These are phyloP conservation scores for Acyrthosiphon pisum DNA, from an alignment of 1,140 invertebrate species.

Conservation along the genomic window DNA sequence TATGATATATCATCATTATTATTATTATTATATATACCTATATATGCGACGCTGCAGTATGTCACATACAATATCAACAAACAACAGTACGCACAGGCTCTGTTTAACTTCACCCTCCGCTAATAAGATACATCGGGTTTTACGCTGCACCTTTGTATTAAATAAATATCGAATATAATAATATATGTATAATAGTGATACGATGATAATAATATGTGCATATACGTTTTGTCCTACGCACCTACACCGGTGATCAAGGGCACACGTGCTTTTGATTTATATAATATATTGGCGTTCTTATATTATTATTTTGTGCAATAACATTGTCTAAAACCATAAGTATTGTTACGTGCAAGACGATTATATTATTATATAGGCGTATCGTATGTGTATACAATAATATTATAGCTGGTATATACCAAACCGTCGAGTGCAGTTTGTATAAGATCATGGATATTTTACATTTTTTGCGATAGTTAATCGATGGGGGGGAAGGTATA, in stretches of 20 bases:
- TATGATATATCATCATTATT: neutral
- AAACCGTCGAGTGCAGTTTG: too few relatives aligned
- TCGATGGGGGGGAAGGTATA: too few relatives aligned
- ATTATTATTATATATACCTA: neutral
- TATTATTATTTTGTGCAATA: neutral
- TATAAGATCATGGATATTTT: too few relatives aligned
- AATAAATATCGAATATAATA: neutral
- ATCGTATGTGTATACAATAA: too few relatives aligned
- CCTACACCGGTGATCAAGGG: neutral
- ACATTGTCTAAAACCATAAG: too few relatives aligned
- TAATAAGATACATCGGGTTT: neutral
- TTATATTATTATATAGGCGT: too few relatives aligned
- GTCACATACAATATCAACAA: neutral
- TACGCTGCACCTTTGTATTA: neutral
- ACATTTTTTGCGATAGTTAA: too few relatives aligned
- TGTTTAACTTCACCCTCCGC: neutral
- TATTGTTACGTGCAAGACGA: too few relatives aligned
- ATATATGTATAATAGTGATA: neutral
- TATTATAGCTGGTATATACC: too few relatives aligned
- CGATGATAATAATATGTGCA: neutral
- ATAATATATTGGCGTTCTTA: neutral
- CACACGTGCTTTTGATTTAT: neutral
- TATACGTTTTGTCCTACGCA: neutral
- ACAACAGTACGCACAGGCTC: neutral
- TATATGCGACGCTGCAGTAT: neutral